Conservation (phyloP, 1,140 invertebrate species). For the Physella acuta region DNA sequence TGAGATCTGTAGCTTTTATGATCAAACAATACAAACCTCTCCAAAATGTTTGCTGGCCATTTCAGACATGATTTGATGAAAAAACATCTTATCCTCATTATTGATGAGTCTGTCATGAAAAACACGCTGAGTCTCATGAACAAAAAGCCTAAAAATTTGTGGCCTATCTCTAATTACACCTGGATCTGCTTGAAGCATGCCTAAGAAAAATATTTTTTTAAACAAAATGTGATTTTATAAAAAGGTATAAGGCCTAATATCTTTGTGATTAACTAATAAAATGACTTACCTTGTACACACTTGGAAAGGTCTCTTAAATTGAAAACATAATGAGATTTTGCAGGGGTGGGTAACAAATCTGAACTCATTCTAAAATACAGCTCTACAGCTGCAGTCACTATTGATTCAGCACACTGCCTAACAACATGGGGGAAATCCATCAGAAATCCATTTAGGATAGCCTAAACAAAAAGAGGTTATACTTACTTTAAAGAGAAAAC, state of each 20-base stretch:
- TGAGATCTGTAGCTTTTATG: too few relatives aligned
- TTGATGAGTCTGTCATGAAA: slow-evolving; percentile 62
- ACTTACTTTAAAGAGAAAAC: background rate
- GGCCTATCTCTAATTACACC: slow-evolving; percentile 54
- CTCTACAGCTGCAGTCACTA: slow-evolving; percentile 59
- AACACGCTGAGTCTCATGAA: slow-evolving; percentile 59
- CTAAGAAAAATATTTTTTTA: slow-evolving; percentile 39
- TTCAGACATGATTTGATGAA: slow-evolving; percentile 58
- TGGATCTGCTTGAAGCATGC: slow-evolving; percentile 57
- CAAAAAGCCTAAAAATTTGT: slow-evolving; percentile 58
- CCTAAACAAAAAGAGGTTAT: slow-evolving; percentile 55
- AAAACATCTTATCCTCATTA: slow-evolving; percentile 59
- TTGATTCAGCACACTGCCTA: slow-evolving; percentile 54
- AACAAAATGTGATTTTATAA: too few relatives aligned
- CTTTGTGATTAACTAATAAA: background rate
- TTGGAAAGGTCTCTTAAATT: slow-evolving; percentile 61
- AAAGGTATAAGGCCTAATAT: too few relatives aligned
- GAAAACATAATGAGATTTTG: slow-evolving; percentile 62
- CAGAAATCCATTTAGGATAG: slow-evolving; percentile 76
- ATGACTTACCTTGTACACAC: slow-evolving; percentile 58
- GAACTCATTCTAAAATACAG: slow-evolving; percentile 60
- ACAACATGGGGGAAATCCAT: slow-evolving; percentile 62
- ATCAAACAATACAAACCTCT: slow-evolving; percentile 44
- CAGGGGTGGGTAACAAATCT: slow-evolving; percentile 60
- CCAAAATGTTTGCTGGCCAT: slow-evolving; percentile 59